phyloP scores from a whole-genome alignment of 2,888 invertebrate species.

The Sceliomorpha sp. region DNA sequence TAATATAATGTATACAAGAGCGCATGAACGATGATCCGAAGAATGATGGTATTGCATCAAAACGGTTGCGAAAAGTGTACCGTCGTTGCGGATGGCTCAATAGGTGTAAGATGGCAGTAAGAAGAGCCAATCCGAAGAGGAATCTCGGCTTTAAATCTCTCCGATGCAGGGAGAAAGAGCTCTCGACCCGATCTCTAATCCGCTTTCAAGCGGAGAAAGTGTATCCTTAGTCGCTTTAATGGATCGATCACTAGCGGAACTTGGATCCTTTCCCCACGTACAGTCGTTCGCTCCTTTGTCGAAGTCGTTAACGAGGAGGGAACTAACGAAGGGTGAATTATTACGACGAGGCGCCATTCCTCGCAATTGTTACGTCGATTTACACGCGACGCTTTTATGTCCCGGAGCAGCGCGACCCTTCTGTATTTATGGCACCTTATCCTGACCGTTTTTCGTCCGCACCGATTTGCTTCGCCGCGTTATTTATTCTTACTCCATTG shows the following conservation, averaged over 20 bases:
- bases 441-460: slow-evolving; percentile 25
- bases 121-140: slow-evolving; percentile 28
- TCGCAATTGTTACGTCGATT: slow-evolving; percentile 39
- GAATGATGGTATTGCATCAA: slow-evolving; percentile 17
- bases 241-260: slow-evolving; percentile 44
- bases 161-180: slow-evolving; percentile 28
- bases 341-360: slow-evolving; percentile 45
- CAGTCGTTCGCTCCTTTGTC: slow-evolving; percentile 36
- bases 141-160: slow-evolving; percentile 34
- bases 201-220: slow-evolving; percentile 33
- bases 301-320: slow-evolving; percentile 48
- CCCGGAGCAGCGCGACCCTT: slow-evolving; percentile 22
- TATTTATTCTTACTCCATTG: slow-evolving; percentile 28
- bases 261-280: slow-evolving; percentile 43
- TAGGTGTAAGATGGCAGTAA: slow-evolving; percentile 27
- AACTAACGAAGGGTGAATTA: slow-evolving; percentile 54
- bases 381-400: slow-evolving; percentile 44
- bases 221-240: slow-evolving; percentile 44
- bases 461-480: slow-evolving; percentile 4
- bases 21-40: no score
- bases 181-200: slow-evolving; percentile 35
- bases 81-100: slow-evolving; percentile 21
- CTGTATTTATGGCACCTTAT: slow-evolving; percentile 29
- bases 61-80: slow-evolving; percentile 8
- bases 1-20: no score